Evolutionary conservation across 2,888 invertebrate species (phyloP), one percentile per base, ranked within the genome.

Genomic region (Dascillus cervinus): DNA sequence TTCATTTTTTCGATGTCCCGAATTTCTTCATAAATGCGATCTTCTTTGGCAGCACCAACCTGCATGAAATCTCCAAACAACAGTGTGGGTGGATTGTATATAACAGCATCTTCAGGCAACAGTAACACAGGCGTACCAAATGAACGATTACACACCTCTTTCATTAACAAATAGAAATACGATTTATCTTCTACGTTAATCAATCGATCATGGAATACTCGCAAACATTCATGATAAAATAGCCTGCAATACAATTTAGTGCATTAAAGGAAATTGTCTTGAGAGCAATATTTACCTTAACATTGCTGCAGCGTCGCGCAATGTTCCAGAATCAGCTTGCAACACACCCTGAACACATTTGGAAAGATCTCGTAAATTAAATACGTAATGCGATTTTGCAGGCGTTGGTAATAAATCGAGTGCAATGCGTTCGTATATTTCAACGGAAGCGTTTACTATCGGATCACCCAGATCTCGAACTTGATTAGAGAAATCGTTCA

Each of bases 171-270:
- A 53, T 79, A 83, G 53, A 94, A 86, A 60, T 87, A 81, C 12
- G 70, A 73, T 58, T 88, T 83, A 60, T 95, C 94, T 45, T 84
- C 75, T 9, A 74, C 62, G 55, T 89, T 87, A 33, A 85, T 81
- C 11, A 95, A 67, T 1, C 92, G 82, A 60, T 94, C 94, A 62
- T 90, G 90, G 60, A 91, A 94, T 2, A 92, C 91, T 13, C 94
- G 73, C 32, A 89, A 74, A 34, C 89, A 86, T 65, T 95, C 94
- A 58, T 95, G 94, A 47, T 86, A 89, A 68, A 91, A 94, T 4
- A 95, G 65, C 45, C 90, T 83, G 52, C 2, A 64, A 56, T 34
- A 22, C n/a, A n/a, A n/a, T n/a, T n/a, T n/a, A n/a, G n/a, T n/a
- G n/a, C n/a, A n/a, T n/a, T n/a, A n/a, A n/a, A 17, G 8, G 8